A percentile compares a stretch with the other conserved stretches of the same genome.
These are phyloP conservation scores for Epistrophe grossulariae DNA, from an alignment of 2,888 invertebrate species.

Conservation along the genomic window DNA sequence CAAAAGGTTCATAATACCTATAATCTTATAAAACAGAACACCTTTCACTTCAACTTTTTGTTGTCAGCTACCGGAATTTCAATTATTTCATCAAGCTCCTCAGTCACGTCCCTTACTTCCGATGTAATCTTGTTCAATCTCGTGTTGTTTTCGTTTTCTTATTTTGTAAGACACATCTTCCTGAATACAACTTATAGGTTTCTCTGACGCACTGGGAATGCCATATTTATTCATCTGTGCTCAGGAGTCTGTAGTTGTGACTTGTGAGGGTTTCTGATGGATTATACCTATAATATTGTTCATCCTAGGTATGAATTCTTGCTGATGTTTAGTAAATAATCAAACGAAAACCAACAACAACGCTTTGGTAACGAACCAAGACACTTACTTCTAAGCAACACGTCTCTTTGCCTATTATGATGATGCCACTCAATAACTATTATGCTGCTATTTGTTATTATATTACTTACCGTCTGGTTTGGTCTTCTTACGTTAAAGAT, in stretches of 20 bases:
- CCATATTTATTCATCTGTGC: background rate
- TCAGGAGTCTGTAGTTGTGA: conserved; percentile 11
- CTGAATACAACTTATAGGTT: background rate
- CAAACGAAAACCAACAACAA: conserved; percentile 10
- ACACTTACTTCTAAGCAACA: background rate
- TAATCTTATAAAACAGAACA: conserved; percentile 33
- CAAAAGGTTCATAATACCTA: conserved; percentile 17
- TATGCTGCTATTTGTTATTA: conserved; percentile 1
- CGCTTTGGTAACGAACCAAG: background rate
- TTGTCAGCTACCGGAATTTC: conserved; percentile 55
- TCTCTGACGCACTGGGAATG: background rate
- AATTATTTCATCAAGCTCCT: conserved; percentile 56
- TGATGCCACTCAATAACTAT: conserved; percentile 51
- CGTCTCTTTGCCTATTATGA: conserved; percentile 17
- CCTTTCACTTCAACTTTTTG: conserved; percentile 32
- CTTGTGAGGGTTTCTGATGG: conserved; percentile 18
- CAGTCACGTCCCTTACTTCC: conserved; percentile 47
- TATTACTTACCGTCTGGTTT: background rate
- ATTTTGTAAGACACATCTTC: background rate
- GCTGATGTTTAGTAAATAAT: conserved; percentile 2
- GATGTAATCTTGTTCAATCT: conserved; percentile 54
- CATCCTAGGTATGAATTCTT: background rate
- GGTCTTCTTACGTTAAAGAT: background rate
- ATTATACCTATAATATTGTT: conserved; percentile 14
- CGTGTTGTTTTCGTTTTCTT: conserved; percentile 14